Percentiles rank a stretch among this genome's conserved stretches.
phyloP scores from a whole-genome alignment of 2,797 vertebrate species.

The Microctenopoma steveboyesi region DNA sequence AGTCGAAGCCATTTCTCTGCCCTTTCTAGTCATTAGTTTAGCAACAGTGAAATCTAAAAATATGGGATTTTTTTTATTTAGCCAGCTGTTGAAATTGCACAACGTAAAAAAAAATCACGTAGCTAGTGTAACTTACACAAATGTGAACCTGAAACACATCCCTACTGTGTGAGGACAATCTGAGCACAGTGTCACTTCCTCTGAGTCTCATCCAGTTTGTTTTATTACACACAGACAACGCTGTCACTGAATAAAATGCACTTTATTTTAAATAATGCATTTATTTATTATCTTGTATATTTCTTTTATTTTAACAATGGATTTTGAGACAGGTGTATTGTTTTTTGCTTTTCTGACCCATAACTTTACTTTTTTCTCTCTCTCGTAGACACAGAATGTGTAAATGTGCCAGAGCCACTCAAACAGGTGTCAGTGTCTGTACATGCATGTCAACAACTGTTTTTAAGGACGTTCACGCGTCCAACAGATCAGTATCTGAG shows the following conservation, averaged over 20 bases:
- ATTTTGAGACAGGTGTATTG: too few relatives aligned
- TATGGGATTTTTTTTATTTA: background rate
- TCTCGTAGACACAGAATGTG: too few relatives aligned
- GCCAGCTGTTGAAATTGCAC: background rate
- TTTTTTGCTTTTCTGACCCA: too few relatives aligned
- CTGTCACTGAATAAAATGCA: background rate
- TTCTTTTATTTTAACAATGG: background rate
- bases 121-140: conserved; percentile 1
- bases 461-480: too few relatives aligned
- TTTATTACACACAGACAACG: background rate
- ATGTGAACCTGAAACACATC: background rate
- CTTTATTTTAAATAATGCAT: too few relatives aligned
- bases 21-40: background rate
- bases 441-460: too few relatives aligned
- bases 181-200: conserved; percentile 18
- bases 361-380: too few relatives aligned
- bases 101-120: background rate
- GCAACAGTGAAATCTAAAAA: background rate
- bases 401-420: too few relatives aligned
- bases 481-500: too few relatives aligned
- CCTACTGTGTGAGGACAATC: background rate
- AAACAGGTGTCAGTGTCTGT: too few relatives aligned
- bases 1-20: background rate
- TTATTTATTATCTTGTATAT: too few relatives aligned
- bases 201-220: background rate